A percentile compares a stretch with the other conserved stretches of the same genome.
Conservation (phyloP, 2,888 invertebrate genomes). For the Lasioglossum marginatum region DNA sequence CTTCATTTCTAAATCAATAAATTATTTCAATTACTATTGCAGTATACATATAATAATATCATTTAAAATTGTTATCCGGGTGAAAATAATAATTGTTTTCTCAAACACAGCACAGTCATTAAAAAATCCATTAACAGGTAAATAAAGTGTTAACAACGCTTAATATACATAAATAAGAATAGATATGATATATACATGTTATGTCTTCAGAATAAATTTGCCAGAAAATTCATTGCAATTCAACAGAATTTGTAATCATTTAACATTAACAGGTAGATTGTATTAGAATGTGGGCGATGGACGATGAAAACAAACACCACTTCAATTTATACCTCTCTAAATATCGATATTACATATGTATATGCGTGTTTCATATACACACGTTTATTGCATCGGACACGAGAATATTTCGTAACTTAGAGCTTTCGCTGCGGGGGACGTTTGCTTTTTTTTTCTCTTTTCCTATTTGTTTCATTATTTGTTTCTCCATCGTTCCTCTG, state of each 20-base stretch:
- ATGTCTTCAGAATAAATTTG: background rate
- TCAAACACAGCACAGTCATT: too few relatives aligned
- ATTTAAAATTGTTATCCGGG: background rate
- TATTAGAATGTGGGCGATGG: background rate
- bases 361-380: constrained; percentile 21
- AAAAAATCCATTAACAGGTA: background rate
- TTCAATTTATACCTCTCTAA: constrained; percentile 48
- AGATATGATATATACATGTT: background rate
- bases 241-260: background rate
- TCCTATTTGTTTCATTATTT: background rate
- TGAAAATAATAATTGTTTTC: background rate
- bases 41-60: background rate
- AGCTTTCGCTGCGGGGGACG: constrained; percentile 30
- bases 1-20: background rate
- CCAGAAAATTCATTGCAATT: constrained; percentile 4
- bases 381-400: constrained; percentile 71
- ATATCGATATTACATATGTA: constrained; percentile 45
- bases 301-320: constrained; percentile 48
- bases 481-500: constrained; percentile 1
- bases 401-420: constrained; percentile 60
- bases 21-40: background rate
- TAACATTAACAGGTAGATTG: background rate
- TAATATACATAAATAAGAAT: background rate
- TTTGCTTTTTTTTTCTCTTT: constrained; percentile 12
- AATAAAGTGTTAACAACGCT: background rate